Evolutionary conservation across 2,797 vertebrate species (phyloP).

Genomic region (Hemitrygon akajei): DNA sequence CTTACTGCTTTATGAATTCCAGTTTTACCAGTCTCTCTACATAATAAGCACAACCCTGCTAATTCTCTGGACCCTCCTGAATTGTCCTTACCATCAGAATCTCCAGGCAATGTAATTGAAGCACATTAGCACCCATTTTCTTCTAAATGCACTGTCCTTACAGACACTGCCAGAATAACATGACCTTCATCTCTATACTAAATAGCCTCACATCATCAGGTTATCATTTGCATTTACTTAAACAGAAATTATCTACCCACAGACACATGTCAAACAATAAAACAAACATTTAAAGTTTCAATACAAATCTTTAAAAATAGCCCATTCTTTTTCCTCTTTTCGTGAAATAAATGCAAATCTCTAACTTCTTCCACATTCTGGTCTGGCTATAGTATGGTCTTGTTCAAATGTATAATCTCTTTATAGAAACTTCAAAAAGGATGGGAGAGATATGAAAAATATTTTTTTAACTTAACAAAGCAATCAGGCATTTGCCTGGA

Average conservation of each 20-base stretch:
- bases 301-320: not conserved
- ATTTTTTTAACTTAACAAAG: not conserved
- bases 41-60: not conserved
- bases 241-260: not conserved
- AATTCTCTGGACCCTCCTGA: not conserved
- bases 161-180: not conserved
- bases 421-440: not conserved
- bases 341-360: not conserved
- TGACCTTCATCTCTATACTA: not conserved
- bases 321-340: not conserved
- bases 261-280: not conserved
- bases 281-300: not conserved
- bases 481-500: not conserved
- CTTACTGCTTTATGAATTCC: not conserved
- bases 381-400: not conserved
- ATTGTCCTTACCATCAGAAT: not conserved
- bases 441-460: not conserved
- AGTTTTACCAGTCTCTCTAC: not conserved
- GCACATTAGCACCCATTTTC: not conserved
- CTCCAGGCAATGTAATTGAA: not conserved
- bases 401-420: not conserved
- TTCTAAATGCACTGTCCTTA: not conserved
- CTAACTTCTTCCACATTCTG: not conserved
- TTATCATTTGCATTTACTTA: not conserved
- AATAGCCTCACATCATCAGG: not conserved